These are phyloP conservation scores for Morphnarchus princeps DNA, from an alignment of 2,113 vertebrate species.

Conservation along the genomic window DNA sequence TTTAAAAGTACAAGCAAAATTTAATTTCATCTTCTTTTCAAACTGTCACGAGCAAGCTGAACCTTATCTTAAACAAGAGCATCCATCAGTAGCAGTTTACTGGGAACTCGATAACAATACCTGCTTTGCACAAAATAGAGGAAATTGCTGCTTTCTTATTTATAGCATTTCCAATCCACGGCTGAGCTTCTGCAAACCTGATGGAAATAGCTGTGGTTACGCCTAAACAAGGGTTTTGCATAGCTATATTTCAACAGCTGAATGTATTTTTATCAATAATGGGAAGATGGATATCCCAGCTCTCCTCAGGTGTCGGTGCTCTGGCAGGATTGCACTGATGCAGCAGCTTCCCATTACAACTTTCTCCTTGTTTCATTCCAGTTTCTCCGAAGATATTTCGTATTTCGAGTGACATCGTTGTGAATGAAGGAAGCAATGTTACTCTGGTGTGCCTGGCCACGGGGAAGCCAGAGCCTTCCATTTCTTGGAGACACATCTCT, in stretches of 20 bases:
- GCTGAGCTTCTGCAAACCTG: not conserved
- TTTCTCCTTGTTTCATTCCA: conserved; percentile 57
- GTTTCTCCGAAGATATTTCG: conserved; percentile 97
- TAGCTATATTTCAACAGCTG: rapidly evolving
- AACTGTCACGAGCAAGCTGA: not conserved
- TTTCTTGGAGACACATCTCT: conserved; percentile 97
- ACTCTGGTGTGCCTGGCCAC: conserved; percentile 93
- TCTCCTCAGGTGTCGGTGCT: not conserved
- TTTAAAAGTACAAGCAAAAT: not conserved
- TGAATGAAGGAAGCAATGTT: conserved; percentile 96
- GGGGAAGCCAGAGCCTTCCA: conserved; percentile 94
- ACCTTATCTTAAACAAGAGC: not conserved
- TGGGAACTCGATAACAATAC: not conserved
- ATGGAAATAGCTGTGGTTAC: too few species aligned
- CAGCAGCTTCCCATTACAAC: not conserved
- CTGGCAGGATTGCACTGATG: not conserved
- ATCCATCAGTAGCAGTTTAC: not conserved
- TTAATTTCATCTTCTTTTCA: not conserved
- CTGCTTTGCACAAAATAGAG: not conserved
- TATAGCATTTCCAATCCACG: rapidly evolving
- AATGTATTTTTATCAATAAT: rapidly evolving
- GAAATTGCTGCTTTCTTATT: not conserved
- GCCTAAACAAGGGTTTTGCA: not conserved
- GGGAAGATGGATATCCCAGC: not conserved
- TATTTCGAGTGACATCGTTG: conserved; percentile 87